Base-by-base conservation (phyloP, 1,140 invertebrate genomes). In the Venturia canescens region DNA sequence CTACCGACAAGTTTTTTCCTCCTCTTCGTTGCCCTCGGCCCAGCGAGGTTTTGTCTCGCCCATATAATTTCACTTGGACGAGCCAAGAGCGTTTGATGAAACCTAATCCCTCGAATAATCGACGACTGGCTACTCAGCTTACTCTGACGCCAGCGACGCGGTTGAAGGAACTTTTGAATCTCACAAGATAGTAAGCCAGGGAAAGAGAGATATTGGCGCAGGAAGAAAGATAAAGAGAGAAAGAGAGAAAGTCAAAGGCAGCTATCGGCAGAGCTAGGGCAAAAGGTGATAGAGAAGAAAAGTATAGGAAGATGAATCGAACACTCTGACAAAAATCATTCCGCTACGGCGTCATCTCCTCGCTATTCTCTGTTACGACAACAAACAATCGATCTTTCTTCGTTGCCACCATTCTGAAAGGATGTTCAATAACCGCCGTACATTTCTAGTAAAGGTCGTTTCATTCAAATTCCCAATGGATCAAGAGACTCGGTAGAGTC, bases 81-180 rank as follows among this genome's bases (percentile, higher is more conserved):
- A 69, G 31, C 31, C 53, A 57, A 21, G 67, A n/a, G 31, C 67
- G 67, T 26, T 70, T 31, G 31, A 79, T 63, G 77, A 67, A 79
- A 79, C 77, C 63, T 69, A 69, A 79, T 79, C 77, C 77, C 48
- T 27, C 63, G 34, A 69, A 79, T 79, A 79, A 79, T 79, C 63
- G 63, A 31, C 44, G 31, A 79, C 77, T 50, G 63, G 66, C 44
- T 79, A 69, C 77, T 21, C 34, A 66, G 44, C 76, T 27, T 11
- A 21, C 57, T 31, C 57, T 31, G 57, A 63, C 29, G 53, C 18
- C 18, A 66, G 53, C 21, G 67, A 70, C 67, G 67, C 67, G 67
- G 67, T 34, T 70, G 29, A 57, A 70, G 67, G 31, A 70, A 31
- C 27, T 66, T 79, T 57, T 76, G 57, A n/a, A 34, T 48, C 34